Evolutionary conservation across 2,113 vertebrate genomes (phyloP).

Genomic region (Halichoerus grypus): DNA sequence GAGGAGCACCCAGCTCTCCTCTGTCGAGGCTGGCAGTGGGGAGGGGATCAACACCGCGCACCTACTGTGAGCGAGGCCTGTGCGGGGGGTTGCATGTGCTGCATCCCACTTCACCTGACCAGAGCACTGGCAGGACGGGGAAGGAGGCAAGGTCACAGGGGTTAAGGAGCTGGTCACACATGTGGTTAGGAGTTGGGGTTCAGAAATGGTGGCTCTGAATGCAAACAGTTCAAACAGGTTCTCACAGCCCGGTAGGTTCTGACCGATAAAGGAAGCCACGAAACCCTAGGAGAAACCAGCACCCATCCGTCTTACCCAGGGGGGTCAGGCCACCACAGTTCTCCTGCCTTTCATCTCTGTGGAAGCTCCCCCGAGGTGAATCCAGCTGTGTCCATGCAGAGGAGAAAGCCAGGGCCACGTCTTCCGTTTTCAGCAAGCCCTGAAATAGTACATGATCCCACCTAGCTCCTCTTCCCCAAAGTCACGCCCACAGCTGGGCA

Average conservation of each 20-base stretch:
- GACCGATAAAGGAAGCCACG: background rate
- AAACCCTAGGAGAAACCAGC: background rate
- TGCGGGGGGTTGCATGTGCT: background rate
- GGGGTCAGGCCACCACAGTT: background rate
- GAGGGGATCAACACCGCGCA: background rate
- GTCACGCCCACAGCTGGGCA: background rate
- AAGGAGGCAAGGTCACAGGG: background rate
- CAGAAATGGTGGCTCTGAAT: background rate
- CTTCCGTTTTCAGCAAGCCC: conserved; percentile 68
- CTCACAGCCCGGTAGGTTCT: background rate
- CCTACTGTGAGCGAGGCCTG: background rate
- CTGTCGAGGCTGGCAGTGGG: background rate
- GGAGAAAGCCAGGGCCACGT: background rate
- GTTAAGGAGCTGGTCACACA: background rate
- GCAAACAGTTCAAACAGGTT: background rate
- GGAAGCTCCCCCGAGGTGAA: background rate
- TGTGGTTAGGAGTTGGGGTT: background rate
- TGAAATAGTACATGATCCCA: background rate
- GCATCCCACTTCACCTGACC: background rate
- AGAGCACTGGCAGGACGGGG: background rate
- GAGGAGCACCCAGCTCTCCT: background rate
- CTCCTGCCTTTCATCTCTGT: conserved; percentile 4
- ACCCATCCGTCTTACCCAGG: conserved; percentile 61
- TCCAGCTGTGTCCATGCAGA: conserved; percentile 12
- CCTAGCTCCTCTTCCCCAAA: background rate